Conservation (phyloP, 2,888 invertebrate genomes). For the Chrysotoxum bicinctum region DNA sequence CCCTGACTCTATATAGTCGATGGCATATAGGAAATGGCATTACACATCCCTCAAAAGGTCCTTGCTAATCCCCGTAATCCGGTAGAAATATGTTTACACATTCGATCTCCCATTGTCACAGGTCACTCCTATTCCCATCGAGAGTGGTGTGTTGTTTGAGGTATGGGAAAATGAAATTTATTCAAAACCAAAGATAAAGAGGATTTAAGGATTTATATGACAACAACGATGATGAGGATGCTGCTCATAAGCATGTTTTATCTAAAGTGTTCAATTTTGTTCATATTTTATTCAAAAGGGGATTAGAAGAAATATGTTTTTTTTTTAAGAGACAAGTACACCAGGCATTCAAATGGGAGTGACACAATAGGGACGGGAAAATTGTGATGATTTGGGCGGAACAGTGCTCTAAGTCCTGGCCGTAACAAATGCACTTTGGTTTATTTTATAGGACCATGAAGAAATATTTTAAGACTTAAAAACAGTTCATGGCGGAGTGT, state of each 20-base stretch:
- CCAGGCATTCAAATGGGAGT: conserved; percentile 23
- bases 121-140: conserved; percentile 59
- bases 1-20: background rate
- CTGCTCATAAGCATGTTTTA: conserved; percentile 42
- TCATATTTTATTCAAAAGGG: conserved; percentile 35
- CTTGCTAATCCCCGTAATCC: conserved; percentile 68
- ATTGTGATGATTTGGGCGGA: conserved; percentile 60
- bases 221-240: conserved; percentile 27
- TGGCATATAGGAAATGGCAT: background rate
- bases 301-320: conserved; percentile 46
- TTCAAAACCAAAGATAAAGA: conserved; percentile 64
- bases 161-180: conserved; percentile 69
- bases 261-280: conserved; percentile 67
- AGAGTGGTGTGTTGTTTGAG: background rate
- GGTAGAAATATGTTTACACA: conserved; percentile 66
- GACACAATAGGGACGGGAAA: conserved; percentile 39
- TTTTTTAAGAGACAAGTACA: conserved; percentile 27
- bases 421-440: conserved; percentile 20
- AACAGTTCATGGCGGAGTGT: background rate
- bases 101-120: conserved; percentile 57
- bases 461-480: background rate
- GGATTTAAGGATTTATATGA: conserved; percentile 47
- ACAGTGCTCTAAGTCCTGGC: conserved; percentile 37
- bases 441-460: conserved; percentile 10
- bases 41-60: conserved; percentile 7